Evolutionary conservation across 1,140 invertebrate species (phyloP).

Genomic region (Heterodera schachtii): DNA sequence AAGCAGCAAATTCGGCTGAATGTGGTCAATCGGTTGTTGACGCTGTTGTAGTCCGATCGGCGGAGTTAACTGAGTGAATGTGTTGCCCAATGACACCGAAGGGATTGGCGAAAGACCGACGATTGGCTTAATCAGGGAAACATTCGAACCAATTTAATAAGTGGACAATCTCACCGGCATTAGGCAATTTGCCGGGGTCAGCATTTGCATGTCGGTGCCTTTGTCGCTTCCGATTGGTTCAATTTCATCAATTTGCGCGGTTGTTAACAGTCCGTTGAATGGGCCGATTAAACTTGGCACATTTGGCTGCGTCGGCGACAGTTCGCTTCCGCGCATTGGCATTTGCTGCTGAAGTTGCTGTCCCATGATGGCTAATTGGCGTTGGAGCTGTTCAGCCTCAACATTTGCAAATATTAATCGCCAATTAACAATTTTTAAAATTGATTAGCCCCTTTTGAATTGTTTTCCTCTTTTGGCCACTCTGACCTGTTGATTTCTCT

Average conservation of each 20-base stretch:
- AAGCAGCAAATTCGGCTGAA: not conserved
- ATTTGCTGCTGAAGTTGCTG: slow-evolving; percentile 12
- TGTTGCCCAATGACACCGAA: not conserved
- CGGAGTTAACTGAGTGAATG: not conserved
- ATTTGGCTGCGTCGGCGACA: not conserved
- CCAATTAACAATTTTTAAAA: not conserved
- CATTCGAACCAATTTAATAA: not conserved
- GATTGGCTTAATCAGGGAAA: not conserved
- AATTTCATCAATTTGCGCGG: not conserved
- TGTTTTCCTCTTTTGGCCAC: not conserved
- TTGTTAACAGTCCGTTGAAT: not conserved
- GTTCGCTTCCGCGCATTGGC: not conserved
- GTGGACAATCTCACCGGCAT: not conserved
- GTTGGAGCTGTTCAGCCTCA: not conserved
- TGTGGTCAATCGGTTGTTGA: not conserved
- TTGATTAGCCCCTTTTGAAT: not conserved
- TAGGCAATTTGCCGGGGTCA: not conserved
- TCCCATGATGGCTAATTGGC: not conserved
- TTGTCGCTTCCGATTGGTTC: not conserved
- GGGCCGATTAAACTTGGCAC: not conserved
- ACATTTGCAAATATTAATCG: not conserved
- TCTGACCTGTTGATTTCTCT: not conserved
- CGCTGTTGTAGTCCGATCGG: not conserved
- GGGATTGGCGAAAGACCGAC: not conserved
- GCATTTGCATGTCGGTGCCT: not conserved